A percentile compares a stretch with the other conserved stretches of the same genome.
Conservation (phyloP, 2,113 vertebrate species). For the Scophthalmus maximus region DNA sequence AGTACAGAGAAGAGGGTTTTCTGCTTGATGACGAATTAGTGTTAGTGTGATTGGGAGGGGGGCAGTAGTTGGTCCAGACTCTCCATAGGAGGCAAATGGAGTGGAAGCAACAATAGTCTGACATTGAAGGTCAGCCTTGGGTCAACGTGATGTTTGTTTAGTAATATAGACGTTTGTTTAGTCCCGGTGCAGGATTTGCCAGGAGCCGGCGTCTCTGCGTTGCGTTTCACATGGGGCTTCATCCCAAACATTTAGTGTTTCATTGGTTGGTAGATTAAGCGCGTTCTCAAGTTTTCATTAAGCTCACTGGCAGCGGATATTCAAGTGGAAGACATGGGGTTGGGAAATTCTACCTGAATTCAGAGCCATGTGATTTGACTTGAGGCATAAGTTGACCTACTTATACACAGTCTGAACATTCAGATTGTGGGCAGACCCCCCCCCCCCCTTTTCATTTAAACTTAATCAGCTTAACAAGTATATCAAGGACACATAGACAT, state of each 20-base stretch:
- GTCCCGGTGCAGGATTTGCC: constrained; percentile 5
- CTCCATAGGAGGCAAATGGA: too few species aligned
- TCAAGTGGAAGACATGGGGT: background rate
- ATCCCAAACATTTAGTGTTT: background rate
- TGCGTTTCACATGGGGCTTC: rapidly evolving
- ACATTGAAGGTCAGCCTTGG: background rate
- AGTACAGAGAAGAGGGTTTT: too few species aligned
- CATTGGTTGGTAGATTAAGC: background rate
- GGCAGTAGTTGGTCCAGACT: too few species aligned
- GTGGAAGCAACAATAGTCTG: too few species aligned
- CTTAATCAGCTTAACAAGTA: constrained; percentile 26
- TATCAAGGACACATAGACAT: constrained; percentile 10
- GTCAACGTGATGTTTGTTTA: constrained; percentile 13
- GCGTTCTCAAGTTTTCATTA: constrained; percentile 4
- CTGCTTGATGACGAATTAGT: too few species aligned
- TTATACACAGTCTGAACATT: constrained; percentile 36
- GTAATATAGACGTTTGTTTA: constrained; percentile 13
- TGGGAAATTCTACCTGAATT: constrained; percentile 16
- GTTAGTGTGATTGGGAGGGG: too few species aligned
- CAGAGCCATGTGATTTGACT: constrained; percentile 32
- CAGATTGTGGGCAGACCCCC: constrained; percentile 5
- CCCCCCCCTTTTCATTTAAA: constrained; percentile 5
- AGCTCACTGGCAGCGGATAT: background rate
- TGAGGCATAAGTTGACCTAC: constrained; percentile 22
- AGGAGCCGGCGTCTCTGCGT: too few species aligned